Percentiles rank a stretch among this genome's conserved stretches.
Evolutionary conservation across 2,888 invertebrate genomes (phyloP).

Genomic region (Stictocephala bisonia): DNA sequence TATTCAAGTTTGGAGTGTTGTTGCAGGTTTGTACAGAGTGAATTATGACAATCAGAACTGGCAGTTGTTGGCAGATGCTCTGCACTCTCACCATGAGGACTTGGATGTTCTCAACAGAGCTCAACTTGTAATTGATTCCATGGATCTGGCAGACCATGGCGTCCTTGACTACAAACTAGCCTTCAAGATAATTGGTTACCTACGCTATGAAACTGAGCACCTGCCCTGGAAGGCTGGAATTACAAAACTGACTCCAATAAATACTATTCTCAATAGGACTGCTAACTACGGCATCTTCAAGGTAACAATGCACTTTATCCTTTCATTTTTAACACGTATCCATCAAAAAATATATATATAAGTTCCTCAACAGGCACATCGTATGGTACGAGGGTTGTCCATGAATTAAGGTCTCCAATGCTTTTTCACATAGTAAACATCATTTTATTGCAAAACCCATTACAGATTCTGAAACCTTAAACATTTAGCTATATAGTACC

Average conservation of each 20-base stretch:
- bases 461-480: too few species aligned
- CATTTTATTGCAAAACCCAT: too few species aligned
- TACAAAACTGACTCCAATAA: conserved; percentile 70
- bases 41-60: conserved; percentile 79
- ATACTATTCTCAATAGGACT: conserved; percentile 71
- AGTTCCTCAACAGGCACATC: too few species aligned
- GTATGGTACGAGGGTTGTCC: too few species aligned
- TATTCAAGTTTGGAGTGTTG: too few species aligned
- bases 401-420: too few species aligned
- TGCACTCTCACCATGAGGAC: conserved; percentile 26
- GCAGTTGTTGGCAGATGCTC: conserved; percentile 68
- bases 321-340: too few species aligned
- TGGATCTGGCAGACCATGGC: conserved; percentile 74
- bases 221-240: conserved; percentile 75
- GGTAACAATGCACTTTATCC: conserved; percentile 64
- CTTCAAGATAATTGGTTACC: conserved; percentile 70
- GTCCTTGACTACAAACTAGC: conserved; percentile 74
- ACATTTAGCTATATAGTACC: too few species aligned
- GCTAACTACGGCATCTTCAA: conserved; percentile 74
- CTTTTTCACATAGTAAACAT: too few species aligned
- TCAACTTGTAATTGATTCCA: conserved; percentile 83
- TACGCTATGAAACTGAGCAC: conserved; percentile 70
- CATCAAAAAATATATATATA: too few species aligned
- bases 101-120: conserved; percentile 81
- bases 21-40: conserved; percentile 72